phyloP scores from a whole-genome alignment of 2,797 vertebrate genomes.

The Ctenopoma multispine region DNA sequence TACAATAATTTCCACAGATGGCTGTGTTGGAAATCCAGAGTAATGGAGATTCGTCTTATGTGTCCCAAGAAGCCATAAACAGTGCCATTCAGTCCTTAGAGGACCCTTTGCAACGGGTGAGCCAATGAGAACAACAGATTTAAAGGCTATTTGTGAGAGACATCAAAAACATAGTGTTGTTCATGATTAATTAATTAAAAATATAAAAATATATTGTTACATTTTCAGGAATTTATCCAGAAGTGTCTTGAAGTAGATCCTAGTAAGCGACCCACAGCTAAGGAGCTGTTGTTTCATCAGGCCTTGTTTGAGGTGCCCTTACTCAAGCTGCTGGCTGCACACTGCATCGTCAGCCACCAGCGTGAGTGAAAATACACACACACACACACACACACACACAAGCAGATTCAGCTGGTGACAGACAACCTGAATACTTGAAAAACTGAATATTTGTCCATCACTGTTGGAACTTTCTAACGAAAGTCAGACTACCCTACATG shows the following conservation, averaged over 20 bases:
- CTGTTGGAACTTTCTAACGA: no score
- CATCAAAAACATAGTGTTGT: background rate
- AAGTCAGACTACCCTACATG: no score
- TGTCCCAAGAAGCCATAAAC: conserved; percentile 99
- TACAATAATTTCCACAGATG: conserved; percentile 86
- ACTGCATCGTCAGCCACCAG: conserved; percentile 97
- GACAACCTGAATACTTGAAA: no score
- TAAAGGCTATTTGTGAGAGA: conserved; percentile 2
- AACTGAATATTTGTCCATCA: no score
- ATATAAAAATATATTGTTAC: background rate
- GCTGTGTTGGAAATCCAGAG: conserved; percentile 98
- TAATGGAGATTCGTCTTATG: conserved; percentile 96
- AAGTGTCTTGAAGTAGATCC: conserved; percentile 96
- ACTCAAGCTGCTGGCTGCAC: conserved; percentile 95
- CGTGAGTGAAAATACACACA: conserved; percentile 84
- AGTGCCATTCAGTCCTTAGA: conserved; percentile 97
- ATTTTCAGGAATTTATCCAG: conserved; percentile 95
- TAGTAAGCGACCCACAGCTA: conserved; percentile 92
- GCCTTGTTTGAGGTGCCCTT: conserved; percentile 97
- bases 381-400: background rate
- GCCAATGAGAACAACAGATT: background rate
- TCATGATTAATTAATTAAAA: background rate
- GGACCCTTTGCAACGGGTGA: conserved; percentile 87
- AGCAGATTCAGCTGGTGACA: no score
- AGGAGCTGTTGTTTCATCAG: conserved; percentile 95